A percentile compares a stretch with the other conserved stretches of the same genome.
These are phyloP conservation scores for Axinella damicornis DNA, from an alignment of 37 sponge, comb jelly and placozoan genomes.

Conservation along the genomic window DNA sequence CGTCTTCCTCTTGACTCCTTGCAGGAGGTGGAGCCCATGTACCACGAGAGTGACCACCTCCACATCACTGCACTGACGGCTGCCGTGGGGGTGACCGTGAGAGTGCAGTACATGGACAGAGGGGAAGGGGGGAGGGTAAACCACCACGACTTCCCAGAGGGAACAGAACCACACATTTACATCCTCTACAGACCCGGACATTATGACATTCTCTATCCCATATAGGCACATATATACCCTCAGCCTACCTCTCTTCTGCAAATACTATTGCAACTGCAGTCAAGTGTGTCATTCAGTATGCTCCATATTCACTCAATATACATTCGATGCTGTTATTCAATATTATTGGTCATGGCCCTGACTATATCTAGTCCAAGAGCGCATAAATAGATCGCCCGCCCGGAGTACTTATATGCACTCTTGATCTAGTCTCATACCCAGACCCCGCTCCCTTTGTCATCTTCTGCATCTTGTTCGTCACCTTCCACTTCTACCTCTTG, in stretches of 20 bases:
- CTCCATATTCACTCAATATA: no score
- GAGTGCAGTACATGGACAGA: constrained; percentile 97
- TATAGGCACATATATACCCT: no score
- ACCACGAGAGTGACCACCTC: constrained; percentile 93
- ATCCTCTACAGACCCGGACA: constrained; percentile 98
- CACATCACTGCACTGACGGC: constrained; percentile 93
- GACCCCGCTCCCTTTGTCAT: no score
- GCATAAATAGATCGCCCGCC: no score
- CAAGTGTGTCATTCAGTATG: not conserved
- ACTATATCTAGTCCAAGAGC: no score
- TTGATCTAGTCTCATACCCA: no score
- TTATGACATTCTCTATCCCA: constrained; percentile 94
- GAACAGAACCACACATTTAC: constrained; percentile 66
- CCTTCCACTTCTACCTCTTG: no score
- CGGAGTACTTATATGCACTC: no score
- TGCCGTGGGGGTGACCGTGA: constrained; percentile 79
- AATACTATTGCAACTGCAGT: not conserved
- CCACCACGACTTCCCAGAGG: constrained; percentile 91
- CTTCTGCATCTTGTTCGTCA: no score
- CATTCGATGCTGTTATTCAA: no score
- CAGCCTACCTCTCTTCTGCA: not conserved
- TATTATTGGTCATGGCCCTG: no score
- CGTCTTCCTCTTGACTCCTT: not conserved
- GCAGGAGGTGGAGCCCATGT: constrained; percentile 99
- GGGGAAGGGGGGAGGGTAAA: constrained; percentile 88